Evolutionary conservation across 2,888 invertebrate species (phyloP), one percentile per base, ranked within the genome.

Genomic region (Clivina fossor): DNA sequence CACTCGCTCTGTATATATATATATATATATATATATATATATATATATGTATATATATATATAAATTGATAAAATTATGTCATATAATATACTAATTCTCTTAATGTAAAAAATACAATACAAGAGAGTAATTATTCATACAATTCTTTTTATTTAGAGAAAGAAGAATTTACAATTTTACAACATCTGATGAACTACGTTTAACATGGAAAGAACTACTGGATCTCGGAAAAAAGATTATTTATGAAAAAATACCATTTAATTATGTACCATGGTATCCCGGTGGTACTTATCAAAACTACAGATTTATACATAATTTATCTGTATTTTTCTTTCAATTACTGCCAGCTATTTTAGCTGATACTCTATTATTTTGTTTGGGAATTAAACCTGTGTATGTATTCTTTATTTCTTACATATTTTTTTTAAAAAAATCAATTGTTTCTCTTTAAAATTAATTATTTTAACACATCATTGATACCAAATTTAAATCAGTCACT

Each of bases 201-300:
- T 80, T 88, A 40, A 88, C 91, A 0, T 97, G 96, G 96, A 83
- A 86, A 9, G 90, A 90, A 71, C 82, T 97, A 70, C 90, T 95
- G 48, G 84, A 86, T 50, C 81, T 87, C 7, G 90, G 92, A 0
- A 79, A 88, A 48, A 84, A 84, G 69, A 84, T 90, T 37, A 84
- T 91, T 50, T 82, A 85, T 71, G 81, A 81, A 59, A 83, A 82
- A 65, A 82, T 93, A 54, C 95, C 95, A 0, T 77, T 94, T n/a
- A 92, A 93, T 63, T 86, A 88, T 3, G 86, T 93, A 0, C 82
- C 85, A 64, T 88, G 91, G 90, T 82, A 64, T 71, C 93, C 92
- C 0, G 90, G 91, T 2, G 92, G 92, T 2, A 88, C 88, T 0
- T 90, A 93, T 87, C 91, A 91, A 69, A 85, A 82, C 60, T 86